Evolutionary conservation across 2,113 vertebrate species (phyloP), one percentile per base, ranked within the genome.

Genomic region (Halcyon senegalensis): DNA sequence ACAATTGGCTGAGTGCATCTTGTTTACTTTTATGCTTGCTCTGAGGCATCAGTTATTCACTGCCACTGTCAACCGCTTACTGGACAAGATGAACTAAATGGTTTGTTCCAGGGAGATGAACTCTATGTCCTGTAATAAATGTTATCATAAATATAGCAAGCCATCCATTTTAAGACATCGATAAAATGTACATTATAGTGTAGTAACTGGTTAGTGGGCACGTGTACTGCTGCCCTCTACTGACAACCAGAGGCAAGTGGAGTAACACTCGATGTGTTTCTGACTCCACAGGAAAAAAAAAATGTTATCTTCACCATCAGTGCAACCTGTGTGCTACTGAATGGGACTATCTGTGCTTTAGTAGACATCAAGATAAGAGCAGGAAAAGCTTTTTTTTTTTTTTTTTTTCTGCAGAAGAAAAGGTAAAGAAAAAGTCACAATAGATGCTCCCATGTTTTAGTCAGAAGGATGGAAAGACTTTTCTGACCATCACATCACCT

Each of bases 1-100:
- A 96, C 87, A 95, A 96, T 77, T 93, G 95, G 81, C 91, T 96
- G 91, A 96, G 67, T 93, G 91, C 70, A 90, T 96, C 90, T 94
- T 96, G 93, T 95, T 95, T 96, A 96, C 96, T 97, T 96, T 96
- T 88, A 96, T 93, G 93, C 93, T 95, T 95, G 94, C 84, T 95
- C 81, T 90, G 91, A 96, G 82, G 87, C 94, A 96, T 95, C 95
- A 77, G 89, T 93, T 96, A 85, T 93, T 96, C 93, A 91, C 81
- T 91, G 82, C 87, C 74, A 87, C 91, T 94, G 91, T 95, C 89
- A 94, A 27, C 48, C 0, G 6, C 82, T 96, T 94, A 96, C 91
- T 88, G 91, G 96, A 95, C 94, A 91, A 95, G 89, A 96, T 93
- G 66, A 96, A 96, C 91, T 93, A 91, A 96, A 96, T 85, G 41